Evolutionary conservation across 2,113 vertebrate genomes (phyloP).

Genomic region (Podarcis raffonei): DNA sequence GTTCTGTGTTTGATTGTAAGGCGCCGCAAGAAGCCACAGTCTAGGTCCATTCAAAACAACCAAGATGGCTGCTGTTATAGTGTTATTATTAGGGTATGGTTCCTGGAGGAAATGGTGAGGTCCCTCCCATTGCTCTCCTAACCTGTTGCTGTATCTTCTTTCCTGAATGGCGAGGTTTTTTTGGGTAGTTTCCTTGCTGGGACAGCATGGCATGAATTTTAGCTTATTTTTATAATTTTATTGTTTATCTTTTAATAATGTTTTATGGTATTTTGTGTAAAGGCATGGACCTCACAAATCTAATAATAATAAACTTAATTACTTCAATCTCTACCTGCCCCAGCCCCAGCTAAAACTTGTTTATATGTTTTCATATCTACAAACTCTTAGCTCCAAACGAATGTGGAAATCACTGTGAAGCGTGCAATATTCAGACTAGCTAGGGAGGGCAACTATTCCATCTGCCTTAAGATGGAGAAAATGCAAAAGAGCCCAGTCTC

Average conservation of each 20-base stretch:
- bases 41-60: not conserved
- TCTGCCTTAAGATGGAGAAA: constrained; percentile 1
- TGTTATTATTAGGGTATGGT: not conserved
- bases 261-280: too few relatives aligned
- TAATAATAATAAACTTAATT: too few relatives aligned
- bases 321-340: not conserved
- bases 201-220: too few relatives aligned
- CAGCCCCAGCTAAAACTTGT: too few relatives aligned
- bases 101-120: too few relatives aligned
- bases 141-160: too few relatives aligned
- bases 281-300: too few relatives aligned
- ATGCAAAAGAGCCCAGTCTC: not conserved
- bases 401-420: not conserved
- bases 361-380: not conserved
- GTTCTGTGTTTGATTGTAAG: not conserved
- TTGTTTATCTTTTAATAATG: too few relatives aligned
- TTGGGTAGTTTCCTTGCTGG: too few relatives aligned
- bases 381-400: not conserved
- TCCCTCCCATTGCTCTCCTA: too few relatives aligned
- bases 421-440: not conserved
- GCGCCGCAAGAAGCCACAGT: not conserved
- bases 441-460: not conserved
- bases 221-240: too few relatives aligned
- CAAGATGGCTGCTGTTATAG: not conserved
- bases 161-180: too few relatives aligned